Base-by-base conservation (phyloP, 2,113 vertebrate species). In the Acanthochromis polyacanthus region DNA sequence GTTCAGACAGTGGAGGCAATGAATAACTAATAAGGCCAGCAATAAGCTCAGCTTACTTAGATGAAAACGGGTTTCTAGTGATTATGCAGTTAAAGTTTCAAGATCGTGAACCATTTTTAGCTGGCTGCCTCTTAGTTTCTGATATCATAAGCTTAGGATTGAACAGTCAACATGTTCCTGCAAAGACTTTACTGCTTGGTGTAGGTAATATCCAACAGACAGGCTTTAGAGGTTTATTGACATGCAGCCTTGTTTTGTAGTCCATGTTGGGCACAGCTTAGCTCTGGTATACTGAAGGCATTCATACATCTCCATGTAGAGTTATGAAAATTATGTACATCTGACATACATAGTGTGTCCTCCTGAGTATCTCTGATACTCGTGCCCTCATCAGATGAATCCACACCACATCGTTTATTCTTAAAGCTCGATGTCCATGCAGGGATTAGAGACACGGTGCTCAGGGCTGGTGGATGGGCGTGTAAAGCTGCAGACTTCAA, bases 11-110 rank as follows among this genome's bases (percentile, higher is more conserved):
- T 73, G 79, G 64, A 88, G 64, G 77, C 88, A 89, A 91, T 90
- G 86, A 91, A 91, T 92, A 91, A 73, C 66, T 88, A 88, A 93
- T 91, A 81, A 89, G 78, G 77, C 55, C 48, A 11, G 40, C 63
- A 88, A 85, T 84, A 68, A 65, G 75, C 59, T 80, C 52, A 10
- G 51, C 32, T 43, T 48, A 57, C 23, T 70, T 64, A 61, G 62
- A 51, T 61, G 58, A 43, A 83, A 75, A 82, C 79, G 1, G 23
- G 10, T 71, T 66, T 72, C 1, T 71, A 55, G 14, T 70, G 48
- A 75, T 85, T 22, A 70, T 69, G 50, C 58, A 75, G 66, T 67
- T 59, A 22, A 77, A 60, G 55, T 63, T 32, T 3, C 50, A 71
- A 23, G 36, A 77, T 15, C 14, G 40, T 43, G 12, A 43, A 43